phyloP scores from a whole-genome alignment of 2,888 invertebrate genomes.

The Spisula subtruncata region DNA sequence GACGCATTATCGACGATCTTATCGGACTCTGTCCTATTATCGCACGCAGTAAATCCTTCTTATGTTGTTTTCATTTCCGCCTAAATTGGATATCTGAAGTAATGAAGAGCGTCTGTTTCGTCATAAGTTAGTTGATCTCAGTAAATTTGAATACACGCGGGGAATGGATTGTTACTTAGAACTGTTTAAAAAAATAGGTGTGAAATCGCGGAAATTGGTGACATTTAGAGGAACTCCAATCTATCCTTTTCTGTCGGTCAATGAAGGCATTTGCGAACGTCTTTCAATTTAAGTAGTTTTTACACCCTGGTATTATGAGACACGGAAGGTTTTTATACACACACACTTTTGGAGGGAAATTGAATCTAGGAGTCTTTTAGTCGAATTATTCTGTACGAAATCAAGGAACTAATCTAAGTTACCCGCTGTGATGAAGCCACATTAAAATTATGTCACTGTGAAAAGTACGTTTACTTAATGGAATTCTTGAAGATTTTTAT shows the following conservation, averaged over 20 bases:
- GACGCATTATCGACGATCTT: too few relatives aligned
- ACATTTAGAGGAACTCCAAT: background rate
- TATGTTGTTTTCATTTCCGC: too few relatives aligned
- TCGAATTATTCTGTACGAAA: background rate
- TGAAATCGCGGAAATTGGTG: slow-evolving; percentile 23
- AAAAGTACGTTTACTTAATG: background rate
- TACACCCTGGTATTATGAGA: background rate
- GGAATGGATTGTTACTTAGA: too few relatives aligned
- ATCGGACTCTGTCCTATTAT: too few relatives aligned
- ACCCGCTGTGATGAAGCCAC: background rate
- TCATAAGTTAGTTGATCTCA: too few relatives aligned
- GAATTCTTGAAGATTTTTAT: background rate
- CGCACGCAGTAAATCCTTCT: too few relatives aligned
- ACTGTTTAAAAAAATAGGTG: slow-evolving; percentile 1
- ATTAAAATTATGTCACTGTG: background rate
- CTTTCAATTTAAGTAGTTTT: background rate
- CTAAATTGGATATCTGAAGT: too few relatives aligned
- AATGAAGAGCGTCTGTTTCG: too few relatives aligned
- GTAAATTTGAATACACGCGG: too few relatives aligned
- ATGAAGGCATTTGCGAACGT: background rate
- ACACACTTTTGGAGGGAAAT: too few relatives aligned
- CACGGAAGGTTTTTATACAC: too few relatives aligned
- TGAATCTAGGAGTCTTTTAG: background rate
- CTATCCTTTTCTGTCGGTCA: background rate
- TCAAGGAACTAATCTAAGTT: background rate